Conservation (phyloP, 2,888 invertebrate species). For the Elegia similella region DNA sequence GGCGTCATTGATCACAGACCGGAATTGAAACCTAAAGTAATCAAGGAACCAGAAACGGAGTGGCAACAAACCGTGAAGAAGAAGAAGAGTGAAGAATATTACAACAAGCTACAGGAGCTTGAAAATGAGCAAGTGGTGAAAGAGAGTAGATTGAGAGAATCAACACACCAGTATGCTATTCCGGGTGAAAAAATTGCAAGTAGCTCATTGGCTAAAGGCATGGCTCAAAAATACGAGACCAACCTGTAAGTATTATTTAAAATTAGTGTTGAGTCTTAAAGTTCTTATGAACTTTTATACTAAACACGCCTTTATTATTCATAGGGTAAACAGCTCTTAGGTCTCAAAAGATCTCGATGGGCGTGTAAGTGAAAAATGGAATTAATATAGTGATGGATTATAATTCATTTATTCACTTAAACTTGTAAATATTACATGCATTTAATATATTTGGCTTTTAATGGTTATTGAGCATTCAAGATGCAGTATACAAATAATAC, state of each 20-base stretch:
- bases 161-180: conserved; percentile 90
- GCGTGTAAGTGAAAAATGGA: too few species aligned
- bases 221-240: conserved; percentile 93
- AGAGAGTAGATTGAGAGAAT: conserved; percentile 89
- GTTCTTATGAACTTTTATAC: too few species aligned
- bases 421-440: too few species aligned
- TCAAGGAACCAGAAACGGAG: conserved; percentile 89
- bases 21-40: conserved; percentile 84
- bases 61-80: conserved; percentile 92
- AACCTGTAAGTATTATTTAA: conserved; percentile 86
- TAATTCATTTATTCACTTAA: too few species aligned
- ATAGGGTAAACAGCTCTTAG: too few species aligned
- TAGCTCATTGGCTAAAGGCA: conserved; percentile 90
- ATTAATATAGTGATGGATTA: too few species aligned
- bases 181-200: conserved; percentile 91
- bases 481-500: too few species aligned
- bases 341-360: too few species aligned
- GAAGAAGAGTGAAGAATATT: conserved; percentile 92
- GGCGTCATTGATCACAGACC: conserved; percentile 84
- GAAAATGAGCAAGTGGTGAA: conserved; percentile 93
- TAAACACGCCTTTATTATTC: too few species aligned
- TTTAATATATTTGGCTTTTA: too few species aligned
- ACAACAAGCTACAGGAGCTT: conserved; percentile 89
- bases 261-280: too few species aligned
- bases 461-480: too few species aligned